Evolutionary conservation across 2,797 vertebrate genomes (phyloP), one percentile per base, ranked within the genome.

Genomic region (Danio choprae): DNA sequence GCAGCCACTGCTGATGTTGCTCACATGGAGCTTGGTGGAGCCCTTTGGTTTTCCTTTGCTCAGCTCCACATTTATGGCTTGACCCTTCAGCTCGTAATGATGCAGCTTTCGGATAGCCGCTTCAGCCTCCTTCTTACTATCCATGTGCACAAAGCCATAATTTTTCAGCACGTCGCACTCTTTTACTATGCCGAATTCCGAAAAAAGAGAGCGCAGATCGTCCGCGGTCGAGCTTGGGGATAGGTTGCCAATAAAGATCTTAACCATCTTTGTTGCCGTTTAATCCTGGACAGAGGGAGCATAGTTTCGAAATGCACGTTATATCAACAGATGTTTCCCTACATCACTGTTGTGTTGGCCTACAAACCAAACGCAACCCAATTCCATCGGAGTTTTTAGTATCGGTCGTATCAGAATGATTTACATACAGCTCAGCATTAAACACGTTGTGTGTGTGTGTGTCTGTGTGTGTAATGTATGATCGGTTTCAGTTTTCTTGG

Each of bases 131-230:
- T 95, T 89, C 85, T 94, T 92, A 86, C 89, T 91, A 81, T 94
- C 95, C 92, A 98, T 98, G 89, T 98, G 97, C 40, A 98, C 97
- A 83, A 98, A 98, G 67, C 96, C 97, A 64, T 95, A 98, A 89
- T 98, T 98, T 89, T 97, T 97, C 85, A 98, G 95, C 76, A 97
- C 95, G 91, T 98, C 97, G 69, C 96, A 97, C 84, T 98, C 97
- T 2, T 96, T 90, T 77, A 98, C 94, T 87, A 95, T 95, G 16
- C 97, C 97, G n/a, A 97, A 97, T 88, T 96, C 94, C 84, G 96
- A 94, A 20, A 98, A 98, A 68, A 98, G 95, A 0, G 93, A 86
- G 20, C 94, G 95, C 86, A 98, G 94, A 90, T 98, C 96, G 73
- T 95, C 94, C 9, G 94, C 89, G 4, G 96, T 96, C n/a, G 96